Base-by-base conservation (phyloP, 2,888 invertebrate genomes). In the Nebria brevicollis region DNA sequence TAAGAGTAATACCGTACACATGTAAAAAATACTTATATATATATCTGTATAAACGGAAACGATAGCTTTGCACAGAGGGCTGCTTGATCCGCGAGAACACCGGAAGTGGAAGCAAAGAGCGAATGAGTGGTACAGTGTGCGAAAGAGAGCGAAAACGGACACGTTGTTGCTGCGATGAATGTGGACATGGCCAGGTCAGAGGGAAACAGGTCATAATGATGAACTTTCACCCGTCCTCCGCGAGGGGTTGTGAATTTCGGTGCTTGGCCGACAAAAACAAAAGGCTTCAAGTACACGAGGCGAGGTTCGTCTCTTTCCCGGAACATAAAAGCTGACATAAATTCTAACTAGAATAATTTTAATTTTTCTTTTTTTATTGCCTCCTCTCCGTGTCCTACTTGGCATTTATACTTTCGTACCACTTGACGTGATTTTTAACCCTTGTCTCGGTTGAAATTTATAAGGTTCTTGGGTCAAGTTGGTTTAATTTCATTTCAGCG, bases 31-130 rank as follows among this genome's bases (percentile, higher is more conserved):
- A 5, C 5, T 1, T 5, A 34, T 34, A 34, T 34, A 34, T 34
- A 34, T 34, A 54, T 11, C 2, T 68, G 13, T 68, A 68, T 68
- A n/a, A 82, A 72, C 77, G 82, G 83, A 83, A 83, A 78, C 75
- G 75, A 73, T 66, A 72, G 82, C 83, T 84, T 83, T 79, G 73
- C 75, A 77, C 77, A 76, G 75, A 82, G 81, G 82, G 80, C 54
- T 54, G 8, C 82, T 77, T 73, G 75, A 42, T 65, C 76, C 82
- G 82, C 77, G 82, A 75, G 82, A 83, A 83, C 79, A 77, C 82
- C 81, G 83, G 83, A 84, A 83, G 83, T 82, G 83, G 54, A 54
- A 54, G 54, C 54, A 54, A 54, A 13, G 54, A 54, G 54, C 54
- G 54, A 54, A 54, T 54, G 54, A 54, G 54, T 13, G 10, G 79